Base-by-base conservation (phyloP, 2,888 invertebrate species). In the Sinohyriopsis cumingii region DNA sequence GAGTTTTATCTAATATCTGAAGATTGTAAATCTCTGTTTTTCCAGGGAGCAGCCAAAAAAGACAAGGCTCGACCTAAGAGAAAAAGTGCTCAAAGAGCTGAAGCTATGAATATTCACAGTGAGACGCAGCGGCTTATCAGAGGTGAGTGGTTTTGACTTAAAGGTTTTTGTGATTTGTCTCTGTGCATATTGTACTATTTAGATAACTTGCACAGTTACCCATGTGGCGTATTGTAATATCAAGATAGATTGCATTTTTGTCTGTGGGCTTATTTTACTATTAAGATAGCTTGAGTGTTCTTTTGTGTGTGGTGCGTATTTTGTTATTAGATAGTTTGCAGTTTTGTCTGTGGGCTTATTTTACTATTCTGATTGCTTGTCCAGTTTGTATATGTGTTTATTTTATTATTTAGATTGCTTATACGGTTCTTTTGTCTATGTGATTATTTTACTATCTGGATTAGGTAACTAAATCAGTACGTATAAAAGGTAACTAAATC, bases 61-160 rank as follows among this genome's bases (percentile, higher is more conserved):
- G 64, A 71, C 56, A 74, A 64, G 15, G 62, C 61, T 64, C 64
- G 69, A 65, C 68, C 75, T 64, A 65, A 68, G 66, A 56, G 71
- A 63, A 71, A 79, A 69, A 71, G 77, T 68, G 66, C 79, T 9
- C 76, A 76, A 19, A 72, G 77, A 62, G 83, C 84, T n/a, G 79
- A 79, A 24, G 69, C 79, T 63, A 54, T 81, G 20, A 93, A 94
- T 83, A 95, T 96, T 75, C 94, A 94, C 85, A 95, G 95, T 88
- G 96, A 95, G 90, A 94, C 95, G 0, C 96, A 96, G 89, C 92
- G 96, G 68, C 92, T 95, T 91, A 88, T 95, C 18, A 92, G 97
- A 79, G 88, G 88, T 88, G 28, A 67, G n/a, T 22, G 57, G 18
- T 20, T 24, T 25, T 68, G 55, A 20, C n/a, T 55, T 5, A 1